Percentiles rank a stretch among this genome's conserved stretches.
These are phyloP conservation scores for Morpho helenor DNA, from an alignment of 2,888 invertebrate genomes.

Conservation along the genomic window DNA sequence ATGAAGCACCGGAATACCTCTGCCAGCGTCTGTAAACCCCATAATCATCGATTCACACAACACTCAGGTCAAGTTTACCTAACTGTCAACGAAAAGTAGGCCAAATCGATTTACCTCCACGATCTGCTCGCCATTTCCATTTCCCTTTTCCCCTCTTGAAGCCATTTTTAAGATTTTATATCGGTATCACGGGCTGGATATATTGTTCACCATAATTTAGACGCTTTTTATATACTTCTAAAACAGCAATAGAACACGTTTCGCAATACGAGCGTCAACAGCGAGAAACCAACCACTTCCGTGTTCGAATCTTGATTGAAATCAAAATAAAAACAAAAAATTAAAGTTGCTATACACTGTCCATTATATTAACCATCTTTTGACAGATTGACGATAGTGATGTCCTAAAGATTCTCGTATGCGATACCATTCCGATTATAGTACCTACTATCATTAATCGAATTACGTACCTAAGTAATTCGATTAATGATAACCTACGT, in stretches of 20 bases:
- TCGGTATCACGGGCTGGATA: constrained; percentile 46
- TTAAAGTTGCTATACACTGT: constrained; percentile 44
- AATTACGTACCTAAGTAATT: too few species aligned
- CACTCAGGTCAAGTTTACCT: constrained; percentile 38
- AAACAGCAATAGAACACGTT: constrained; percentile 60
- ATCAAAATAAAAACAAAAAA: constrained; percentile 69
- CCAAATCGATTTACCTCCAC: constrained; percentile 80
- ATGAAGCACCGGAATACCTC: constrained; percentile 98
- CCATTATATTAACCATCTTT: too few species aligned
- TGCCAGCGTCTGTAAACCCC: constrained; percentile 84
- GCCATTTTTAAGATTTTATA: constrained; percentile 69
- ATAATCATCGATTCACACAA: constrained; percentile 39
- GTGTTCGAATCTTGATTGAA: constrained; percentile 62
- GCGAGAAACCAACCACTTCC: constrained; percentile 55
- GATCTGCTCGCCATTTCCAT: constrained; percentile 81
- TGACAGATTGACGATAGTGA: too few species aligned
- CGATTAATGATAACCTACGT: too few species aligned
- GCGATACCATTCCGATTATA: too few species aligned
- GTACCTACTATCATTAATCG: too few species aligned
- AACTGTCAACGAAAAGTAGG: constrained; percentile 63
- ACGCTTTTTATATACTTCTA: constrained; percentile 54
- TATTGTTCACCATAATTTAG: constrained; percentile 69
- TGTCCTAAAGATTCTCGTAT: too few species aligned
- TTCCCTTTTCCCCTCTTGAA: constrained; percentile 79
- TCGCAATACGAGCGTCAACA: constrained; percentile 62